phyloP scores from a whole-genome alignment of 2,797 vertebrate genomes.

The Dallia pectoralis region DNA sequence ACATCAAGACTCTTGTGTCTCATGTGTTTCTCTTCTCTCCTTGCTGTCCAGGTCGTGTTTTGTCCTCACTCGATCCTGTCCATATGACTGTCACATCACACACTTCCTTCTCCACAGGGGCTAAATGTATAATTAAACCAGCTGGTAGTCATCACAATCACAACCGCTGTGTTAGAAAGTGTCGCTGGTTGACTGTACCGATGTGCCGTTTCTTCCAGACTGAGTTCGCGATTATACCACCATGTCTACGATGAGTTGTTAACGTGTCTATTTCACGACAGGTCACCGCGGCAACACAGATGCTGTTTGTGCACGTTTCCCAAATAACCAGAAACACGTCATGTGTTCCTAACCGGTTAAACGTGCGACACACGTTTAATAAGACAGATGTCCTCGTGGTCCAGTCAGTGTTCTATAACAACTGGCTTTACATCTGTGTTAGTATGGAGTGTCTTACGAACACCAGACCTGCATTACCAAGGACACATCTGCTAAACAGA shows the following conservation, averaged over 20 bases:
- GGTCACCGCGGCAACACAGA: background rate
- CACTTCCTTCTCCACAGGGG: background rate
- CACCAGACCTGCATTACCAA: background rate
- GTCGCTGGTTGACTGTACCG: background rate
- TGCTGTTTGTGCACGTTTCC: background rate
- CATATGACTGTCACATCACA: background rate
- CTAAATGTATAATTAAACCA: background rate
- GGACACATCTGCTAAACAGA: background rate
- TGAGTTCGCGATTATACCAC: background rate
- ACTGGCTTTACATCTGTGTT: background rate
- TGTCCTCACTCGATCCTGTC: constrained; percentile 6
- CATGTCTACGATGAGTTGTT: background rate
- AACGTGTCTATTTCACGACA: background rate
- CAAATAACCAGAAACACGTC: background rate
- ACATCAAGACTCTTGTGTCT: background rate
- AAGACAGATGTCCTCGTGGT: background rate
- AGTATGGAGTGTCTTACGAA: background rate
- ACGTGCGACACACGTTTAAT: background rate
- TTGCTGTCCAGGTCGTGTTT: background rate
- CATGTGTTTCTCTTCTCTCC: constrained; percentile 1
- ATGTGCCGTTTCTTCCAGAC: background rate
- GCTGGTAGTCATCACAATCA: background rate
- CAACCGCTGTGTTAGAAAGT: background rate
- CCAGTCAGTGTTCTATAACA: no score
- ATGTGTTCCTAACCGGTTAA: background rate